These are phyloP conservation scores for Apeltes quadracus DNA, from an alignment of 2,113 vertebrate genomes.

Conservation along the genomic window DNA sequence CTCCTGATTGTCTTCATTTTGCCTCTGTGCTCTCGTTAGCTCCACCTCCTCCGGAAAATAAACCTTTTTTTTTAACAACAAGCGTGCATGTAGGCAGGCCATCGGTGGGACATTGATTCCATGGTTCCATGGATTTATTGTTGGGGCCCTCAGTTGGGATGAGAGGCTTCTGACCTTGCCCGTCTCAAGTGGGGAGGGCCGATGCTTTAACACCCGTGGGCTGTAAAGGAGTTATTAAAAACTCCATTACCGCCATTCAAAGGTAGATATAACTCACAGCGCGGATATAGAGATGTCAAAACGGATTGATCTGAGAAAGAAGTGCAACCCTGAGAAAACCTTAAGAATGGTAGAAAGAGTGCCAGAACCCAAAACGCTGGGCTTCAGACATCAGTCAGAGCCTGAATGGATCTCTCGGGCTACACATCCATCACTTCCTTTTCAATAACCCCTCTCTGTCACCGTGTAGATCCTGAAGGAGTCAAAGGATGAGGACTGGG, in stretches of 20 bases:
- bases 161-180: constrained; percentile 74
- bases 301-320: constrained; percentile 75
- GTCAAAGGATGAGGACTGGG: constrained; percentile 95
- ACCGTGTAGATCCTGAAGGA: constrained; percentile 91
- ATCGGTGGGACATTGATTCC: constrained; percentile 63
- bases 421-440: constrained; percentile 60
- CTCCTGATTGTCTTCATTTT: constrained; percentile 18
- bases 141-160: constrained; percentile 63
- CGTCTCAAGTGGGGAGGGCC: constrained; percentile 64
- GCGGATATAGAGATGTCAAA: constrained; percentile 78
- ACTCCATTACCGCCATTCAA: constrained; percentile 77
- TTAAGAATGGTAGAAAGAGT: constrained; percentile 51
- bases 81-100: constrained; percentile 61
- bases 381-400: constrained; percentile 64
- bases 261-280: constrained; percentile 75
- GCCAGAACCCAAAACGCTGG: constrained; percentile 49
- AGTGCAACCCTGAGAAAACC: constrained; percentile 72
- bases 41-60: constrained; percentile 53
- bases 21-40: constrained; percentile 24
- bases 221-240: constrained; percentile 77
- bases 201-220: constrained; percentile 70
- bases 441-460: constrained; percentile 71
- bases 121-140: constrained; percentile 73
- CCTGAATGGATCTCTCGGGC: constrained; percentile 56
- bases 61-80: constrained; percentile 55